A percentile compares a stretch with the other conserved stretches of the same genome.
Evolutionary conservation across 2,113 vertebrate genomes (phyloP).

Genomic region (Odontesthes bonariensis): DNA sequence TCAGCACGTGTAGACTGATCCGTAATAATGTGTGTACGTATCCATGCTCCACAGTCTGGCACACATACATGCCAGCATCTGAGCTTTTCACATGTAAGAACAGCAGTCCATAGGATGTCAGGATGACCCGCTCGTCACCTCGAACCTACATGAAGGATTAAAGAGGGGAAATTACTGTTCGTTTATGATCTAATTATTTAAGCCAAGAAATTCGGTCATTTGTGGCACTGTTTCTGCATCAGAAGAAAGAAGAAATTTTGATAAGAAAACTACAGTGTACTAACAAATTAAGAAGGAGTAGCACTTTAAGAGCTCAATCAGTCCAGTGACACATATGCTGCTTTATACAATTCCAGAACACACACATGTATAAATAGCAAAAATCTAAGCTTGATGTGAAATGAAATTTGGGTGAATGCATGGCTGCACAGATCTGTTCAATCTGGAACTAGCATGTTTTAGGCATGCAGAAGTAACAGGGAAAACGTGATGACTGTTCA

Average conservation of each 20-base stretch:
- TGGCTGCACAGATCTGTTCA: too few species aligned
- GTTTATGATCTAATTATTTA: neutral
- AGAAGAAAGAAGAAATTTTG: neutral
- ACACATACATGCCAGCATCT: constrained; percentile 92
- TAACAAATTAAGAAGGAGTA: constrained; percentile 2
- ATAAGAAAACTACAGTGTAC: neutral
- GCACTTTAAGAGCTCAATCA: constrained; percentile 1
- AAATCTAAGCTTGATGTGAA: too few species aligned
- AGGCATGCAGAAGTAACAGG: neutral
- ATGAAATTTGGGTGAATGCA: too few species aligned
- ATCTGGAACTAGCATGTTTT: neutral
- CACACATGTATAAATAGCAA: too few species aligned
- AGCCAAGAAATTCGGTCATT: neutral
- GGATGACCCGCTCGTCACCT: constrained; percentile 87
- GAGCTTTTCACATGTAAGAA: constrained; percentile 85
- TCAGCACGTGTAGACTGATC: constrained; percentile 89
- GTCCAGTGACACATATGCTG: neutral
- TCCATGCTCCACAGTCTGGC: constrained; percentile 93
- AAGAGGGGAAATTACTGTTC: neutral
- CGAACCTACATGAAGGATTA: constrained; percentile 81
- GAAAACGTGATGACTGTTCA: neutral
- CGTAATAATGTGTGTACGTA: constrained; percentile 91
- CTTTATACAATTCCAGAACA: too few species aligned
- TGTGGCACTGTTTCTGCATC: neutral
- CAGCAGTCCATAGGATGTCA: constrained; percentile 92